Evolutionary conservation across 30 jellyfish, hydroid and myxozoan genomes (phyloP), one percentile per base, ranked within the genome.

Genomic region (Chrysaora quinquecirrha): DNA sequence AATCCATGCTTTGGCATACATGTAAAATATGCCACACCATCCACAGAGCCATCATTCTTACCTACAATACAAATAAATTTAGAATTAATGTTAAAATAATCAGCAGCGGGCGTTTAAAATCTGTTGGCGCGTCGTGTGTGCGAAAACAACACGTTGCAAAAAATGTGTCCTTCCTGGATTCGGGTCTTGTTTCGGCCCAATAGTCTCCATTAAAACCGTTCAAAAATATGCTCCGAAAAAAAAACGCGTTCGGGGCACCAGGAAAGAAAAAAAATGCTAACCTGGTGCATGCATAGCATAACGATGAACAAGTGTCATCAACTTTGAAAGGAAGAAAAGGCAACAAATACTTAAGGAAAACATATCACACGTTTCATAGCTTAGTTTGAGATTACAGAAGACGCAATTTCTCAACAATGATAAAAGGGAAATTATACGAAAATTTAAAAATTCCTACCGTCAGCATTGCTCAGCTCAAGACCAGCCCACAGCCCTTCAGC

Each of bases 401-500:
- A n/a, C n/a, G n/a, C n/a, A n/a, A n/a, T n/a, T n/a, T n/a, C n/a
- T n/a, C n/a, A n/a, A n/a, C n/a, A n/a, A n/a, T n/a, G n/a, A n/a
- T n/a, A n/a, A n/a, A n/a, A n/a, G n/a, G n/a, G n/a, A n/a, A n/a
- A n/a, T n/a, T n/a, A n/a, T n/a, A n/a, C n/a, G n/a, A n/a, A n/a
- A n/a, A n/a, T n/a, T n/a, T n/a, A n/a, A n/a, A n/a, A n/a, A n/a
- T n/a, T n/a, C 95, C 27, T 64, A 93, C 98, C 98, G 30, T 93
- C 97, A 14, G 96, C 85, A 9, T 47, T 82, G 46, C 68, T 87
- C 19, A 93, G 66, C 19, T 86, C 98, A 23, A 93, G 34, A 18
- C 98, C 98, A 50, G 87, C 96, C 98, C 98, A 93, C 1, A 69
- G 90, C 20, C 98, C 98, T 49, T 93, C 97, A 14, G 98, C 97